Evolutionary conservation across 2,888 invertebrate genomes (phyloP).

Genomic region (Pachliopta kotzebuea): DNA sequence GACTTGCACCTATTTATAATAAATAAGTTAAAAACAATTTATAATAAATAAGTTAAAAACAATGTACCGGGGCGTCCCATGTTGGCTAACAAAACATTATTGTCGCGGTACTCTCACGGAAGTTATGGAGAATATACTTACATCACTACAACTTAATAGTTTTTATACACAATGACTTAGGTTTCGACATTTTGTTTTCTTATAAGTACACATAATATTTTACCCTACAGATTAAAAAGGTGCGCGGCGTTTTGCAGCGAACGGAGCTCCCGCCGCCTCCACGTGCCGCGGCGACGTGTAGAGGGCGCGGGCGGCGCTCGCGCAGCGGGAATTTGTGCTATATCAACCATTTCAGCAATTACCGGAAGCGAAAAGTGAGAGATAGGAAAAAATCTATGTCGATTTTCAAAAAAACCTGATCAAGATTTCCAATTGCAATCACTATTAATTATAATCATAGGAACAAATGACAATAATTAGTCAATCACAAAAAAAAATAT

Average conservation of each 20-base stretch:
- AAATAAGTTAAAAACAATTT: slow-evolving; percentile 70
- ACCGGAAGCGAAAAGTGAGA: slow-evolving; percentile 50
- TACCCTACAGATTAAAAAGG: slow-evolving; percentile 73
- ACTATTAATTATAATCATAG: slow-evolving; percentile 72
- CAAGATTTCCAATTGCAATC: slow-evolving; percentile 66
- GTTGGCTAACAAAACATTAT: slow-evolving; percentile 69
- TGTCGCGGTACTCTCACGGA: slow-evolving; percentile 73
- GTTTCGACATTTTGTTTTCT: slow-evolving; percentile 78
- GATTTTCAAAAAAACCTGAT: slow-evolving; percentile 78
- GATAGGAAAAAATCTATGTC: slow-evolving; percentile 67
- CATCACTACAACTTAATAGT: slow-evolving; percentile 71
- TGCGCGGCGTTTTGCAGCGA: slow-evolving; percentile 60
- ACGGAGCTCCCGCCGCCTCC: slow-evolving; percentile 42
- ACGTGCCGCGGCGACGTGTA: slow-evolving; percentile 36
- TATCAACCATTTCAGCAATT: slow-evolving; percentile 52
- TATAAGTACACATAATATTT: slow-evolving; percentile 75
- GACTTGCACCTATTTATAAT: slow-evolving; percentile 58
- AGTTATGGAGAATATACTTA: slow-evolving; percentile 78
- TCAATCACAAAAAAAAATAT: slow-evolving; percentile 67
- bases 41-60: slow-evolving; percentile 72
- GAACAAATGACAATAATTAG: slow-evolving; percentile 77
- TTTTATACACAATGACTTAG: slow-evolving; percentile 81
- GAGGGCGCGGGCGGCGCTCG: slow-evolving; percentile 45
- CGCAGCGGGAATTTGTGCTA: slow-evolving; percentile 55
- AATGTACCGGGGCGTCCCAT: slow-evolving; percentile 61